Evolutionary conservation across 2,797 vertebrate species (phyloP).

Genomic region (Sylvilagus floridanus): DNA sequence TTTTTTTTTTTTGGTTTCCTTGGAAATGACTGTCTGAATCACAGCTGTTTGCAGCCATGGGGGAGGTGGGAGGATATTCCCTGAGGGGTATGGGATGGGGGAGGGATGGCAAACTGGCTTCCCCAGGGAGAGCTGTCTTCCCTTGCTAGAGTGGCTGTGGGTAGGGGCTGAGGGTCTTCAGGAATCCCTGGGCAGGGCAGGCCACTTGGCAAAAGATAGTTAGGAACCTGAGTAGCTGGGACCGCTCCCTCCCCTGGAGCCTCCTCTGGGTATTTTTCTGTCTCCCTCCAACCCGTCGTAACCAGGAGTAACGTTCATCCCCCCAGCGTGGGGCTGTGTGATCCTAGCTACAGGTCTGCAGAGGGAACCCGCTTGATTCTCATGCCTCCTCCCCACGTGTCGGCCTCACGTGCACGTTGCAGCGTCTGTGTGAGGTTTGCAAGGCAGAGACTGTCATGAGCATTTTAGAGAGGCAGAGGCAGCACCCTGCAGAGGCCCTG

Average conservation of each 20-base stretch:
- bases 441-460: neutral
- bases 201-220: neutral
- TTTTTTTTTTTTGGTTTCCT: conserved; percentile 78
- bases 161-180: neutral
- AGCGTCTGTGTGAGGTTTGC: neutral
- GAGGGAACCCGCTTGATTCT: neutral
- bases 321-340: neutral
- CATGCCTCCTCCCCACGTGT: neutral
- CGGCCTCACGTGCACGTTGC: neutral
- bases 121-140: conserved; percentile 6
- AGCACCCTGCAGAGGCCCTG: neutral
- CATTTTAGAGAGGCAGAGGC: neutral
- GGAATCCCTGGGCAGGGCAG: neutral
- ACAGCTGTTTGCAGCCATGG: conserved; percentile 77
- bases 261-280: neutral
- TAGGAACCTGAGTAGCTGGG: neutral
- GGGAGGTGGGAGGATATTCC: conserved; percentile 74
- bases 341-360: neutral
- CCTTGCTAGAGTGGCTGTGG: neutral
- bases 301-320: neutral
- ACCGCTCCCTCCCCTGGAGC: neutral
- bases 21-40: conserved; percentile 83
- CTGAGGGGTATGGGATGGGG: conserved; percentile 6
- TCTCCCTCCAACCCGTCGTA: neutral
- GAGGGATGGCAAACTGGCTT: conserved; percentile 41